phyloP scores from a whole-genome alignment of 2,797 vertebrate species.

The Tinamus major region DNA sequence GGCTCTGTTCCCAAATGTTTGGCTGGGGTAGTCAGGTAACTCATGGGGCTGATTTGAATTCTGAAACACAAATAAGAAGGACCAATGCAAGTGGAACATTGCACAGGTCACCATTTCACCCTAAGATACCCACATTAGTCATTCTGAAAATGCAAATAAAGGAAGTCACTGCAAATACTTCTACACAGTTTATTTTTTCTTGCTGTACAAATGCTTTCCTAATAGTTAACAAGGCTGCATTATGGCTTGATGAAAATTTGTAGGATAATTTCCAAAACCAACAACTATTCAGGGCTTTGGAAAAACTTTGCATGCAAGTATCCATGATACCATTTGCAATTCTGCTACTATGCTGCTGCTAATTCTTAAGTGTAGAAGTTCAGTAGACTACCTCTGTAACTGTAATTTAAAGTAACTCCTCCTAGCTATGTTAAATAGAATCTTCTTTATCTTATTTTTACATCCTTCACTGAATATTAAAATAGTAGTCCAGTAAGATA shows the following conservation, averaged over 20 bases:
- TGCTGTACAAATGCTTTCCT: background rate
- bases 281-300: fast-evolving
- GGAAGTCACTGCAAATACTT: background rate
- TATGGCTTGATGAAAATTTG: background rate
- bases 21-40: background rate
- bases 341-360: background rate
- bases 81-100: fast-evolving
- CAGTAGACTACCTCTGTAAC: background rate
- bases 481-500: background rate
- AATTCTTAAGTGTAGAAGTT: background rate
- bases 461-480: background rate
- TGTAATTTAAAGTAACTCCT: background rate
- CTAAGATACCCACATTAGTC: fast-evolving
- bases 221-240: background rate
- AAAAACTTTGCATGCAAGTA: background rate
- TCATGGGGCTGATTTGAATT: background rate
- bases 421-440: background rate
- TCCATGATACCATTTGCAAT: background rate
- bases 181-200: background rate
- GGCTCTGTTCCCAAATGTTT: background rate
- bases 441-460: background rate
- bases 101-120: fast-evolving
- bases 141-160: background rate
- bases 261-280: background rate
- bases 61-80: fast-evolving